Percentiles rank a stretch among this genome's conserved stretches.
phyloP scores from a whole-genome alignment of 1,140 invertebrate genomes.

The Dendroctonus valens region DNA sequence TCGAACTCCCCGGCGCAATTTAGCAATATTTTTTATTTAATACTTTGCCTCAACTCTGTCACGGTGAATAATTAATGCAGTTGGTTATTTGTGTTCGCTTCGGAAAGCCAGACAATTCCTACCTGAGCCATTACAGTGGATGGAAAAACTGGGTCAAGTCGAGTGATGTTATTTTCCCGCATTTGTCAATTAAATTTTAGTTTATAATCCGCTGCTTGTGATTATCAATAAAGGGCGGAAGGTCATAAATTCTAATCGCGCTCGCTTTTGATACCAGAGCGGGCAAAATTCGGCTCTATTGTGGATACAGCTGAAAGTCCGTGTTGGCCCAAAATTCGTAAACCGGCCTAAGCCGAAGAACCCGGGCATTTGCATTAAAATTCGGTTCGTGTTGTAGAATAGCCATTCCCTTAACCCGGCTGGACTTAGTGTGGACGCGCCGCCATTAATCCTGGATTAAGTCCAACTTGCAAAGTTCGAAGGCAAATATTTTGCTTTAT shows the following conservation, averaged over 20 bases:
- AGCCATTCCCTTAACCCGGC: neutral
- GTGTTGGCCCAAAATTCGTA: no score
- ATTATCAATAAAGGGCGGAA: no score
- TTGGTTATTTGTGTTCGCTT: slow-evolving; percentile 4
- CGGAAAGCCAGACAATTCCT: slow-evolving; percentile 1
- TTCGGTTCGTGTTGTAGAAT: slow-evolving; percentile 5
- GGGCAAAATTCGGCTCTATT: no score
- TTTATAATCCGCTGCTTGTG: no score
- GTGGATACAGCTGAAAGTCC: no score
- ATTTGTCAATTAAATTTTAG: no score
- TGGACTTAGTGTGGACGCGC: slow-evolving; percentile 6
- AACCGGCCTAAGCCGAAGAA: no score
- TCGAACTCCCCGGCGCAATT: neutral
- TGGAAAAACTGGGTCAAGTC: neutral
- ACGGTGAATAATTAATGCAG: slow-evolving; percentile 3
- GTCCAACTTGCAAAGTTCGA: neutral
- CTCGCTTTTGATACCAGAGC: no score
- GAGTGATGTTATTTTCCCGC: neutral
- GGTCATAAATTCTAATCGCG: no score
- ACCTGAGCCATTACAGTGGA: neutral
- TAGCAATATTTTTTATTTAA: slow-evolving; percentile 11
- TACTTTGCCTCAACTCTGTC: neutral
- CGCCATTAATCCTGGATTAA: slow-evolving; percentile 16
- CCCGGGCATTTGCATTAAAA: neutral
- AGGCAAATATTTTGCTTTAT: no score